Percentiles rank a stretch among this genome's conserved stretches.
Conservation (phyloP, 2,888 invertebrate genomes). For the Cheilosia vernalis region DNA sequence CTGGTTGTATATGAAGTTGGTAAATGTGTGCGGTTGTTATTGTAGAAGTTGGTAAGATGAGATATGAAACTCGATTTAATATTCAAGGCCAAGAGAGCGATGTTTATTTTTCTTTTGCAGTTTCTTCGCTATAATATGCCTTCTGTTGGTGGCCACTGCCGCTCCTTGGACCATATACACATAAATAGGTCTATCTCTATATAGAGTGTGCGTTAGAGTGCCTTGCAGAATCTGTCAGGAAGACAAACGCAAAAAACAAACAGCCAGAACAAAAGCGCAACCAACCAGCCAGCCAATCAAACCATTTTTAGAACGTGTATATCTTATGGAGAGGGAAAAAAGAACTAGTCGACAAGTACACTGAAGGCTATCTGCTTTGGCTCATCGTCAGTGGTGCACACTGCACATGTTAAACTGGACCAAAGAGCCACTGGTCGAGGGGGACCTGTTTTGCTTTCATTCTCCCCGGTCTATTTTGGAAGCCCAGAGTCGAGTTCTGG, state of each 20-base stretch:
- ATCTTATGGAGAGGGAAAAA: slow-evolving; percentile 1
- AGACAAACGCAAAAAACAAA: slow-evolving; percentile 7
- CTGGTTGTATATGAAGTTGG: background rate
- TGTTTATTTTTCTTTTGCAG: slow-evolving; percentile 2
- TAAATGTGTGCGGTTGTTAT: slow-evolving; percentile 42
- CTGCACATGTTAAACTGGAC: slow-evolving; percentile 54
- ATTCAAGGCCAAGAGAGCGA: slow-evolving; percentile 70
- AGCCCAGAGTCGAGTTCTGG: slow-evolving; percentile 6
- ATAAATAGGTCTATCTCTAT: slow-evolving; percentile 1
- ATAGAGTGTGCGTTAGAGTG: background rate
- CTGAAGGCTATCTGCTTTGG: slow-evolving; percentile 48
- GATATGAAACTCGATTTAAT: slow-evolving; percentile 74
- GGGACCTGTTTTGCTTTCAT: slow-evolving; percentile 41
- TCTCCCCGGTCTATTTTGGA: slow-evolving; percentile 40
- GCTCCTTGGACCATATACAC: background rate
- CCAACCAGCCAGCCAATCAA: slow-evolving; percentile 38
- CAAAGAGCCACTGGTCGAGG: background rate
- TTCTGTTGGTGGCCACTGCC: slow-evolving; percentile 27
- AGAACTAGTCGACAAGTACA: slow-evolving; percentile 46
- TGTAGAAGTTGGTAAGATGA: slow-evolving; percentile 71
- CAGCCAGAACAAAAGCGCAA: slow-evolving; percentile 37
- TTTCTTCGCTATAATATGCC: slow-evolving; percentile 41
- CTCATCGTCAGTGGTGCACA: slow-evolving; percentile 29
- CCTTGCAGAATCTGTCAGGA: slow-evolving; percentile 43
- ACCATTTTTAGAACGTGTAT: slow-evolving; percentile 43